These are phyloP conservation scores for Eueides isabella DNA, from an alignment of 1,140 invertebrate species.

Conservation along the genomic window DNA sequence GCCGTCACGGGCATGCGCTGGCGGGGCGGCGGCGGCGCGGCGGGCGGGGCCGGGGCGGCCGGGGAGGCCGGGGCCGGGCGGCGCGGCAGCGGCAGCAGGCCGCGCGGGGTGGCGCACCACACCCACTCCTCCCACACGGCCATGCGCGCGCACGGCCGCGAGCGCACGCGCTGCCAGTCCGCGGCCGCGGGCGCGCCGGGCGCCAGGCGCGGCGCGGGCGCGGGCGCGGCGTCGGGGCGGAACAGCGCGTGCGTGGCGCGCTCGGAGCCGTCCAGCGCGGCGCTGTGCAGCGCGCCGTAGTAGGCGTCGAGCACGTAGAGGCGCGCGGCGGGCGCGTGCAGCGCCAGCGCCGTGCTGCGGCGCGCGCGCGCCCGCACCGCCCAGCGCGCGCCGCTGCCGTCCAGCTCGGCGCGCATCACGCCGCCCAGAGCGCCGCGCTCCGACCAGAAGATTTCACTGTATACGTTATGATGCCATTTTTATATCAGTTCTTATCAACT, in stretches of 20 bases:
- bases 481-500: too few species aligned
- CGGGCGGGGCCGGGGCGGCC: constrained; percentile 30
- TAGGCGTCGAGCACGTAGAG: constrained; percentile 47
- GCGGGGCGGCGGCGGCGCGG: constrained; percentile 23
- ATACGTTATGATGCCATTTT: neutral
- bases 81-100: constrained; percentile 47
- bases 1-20: constrained; percentile 45
- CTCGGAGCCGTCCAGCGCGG: constrained; percentile 46
- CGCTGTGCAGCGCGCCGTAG: constrained; percentile 53
- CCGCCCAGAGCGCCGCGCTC: constrained; percentile 52
- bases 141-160: constrained; percentile 50
- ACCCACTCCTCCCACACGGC: constrained; percentile 59
- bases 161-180: constrained; percentile 37
- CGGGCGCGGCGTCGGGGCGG: constrained; percentile 35
- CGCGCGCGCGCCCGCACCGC: constrained; percentile 46
- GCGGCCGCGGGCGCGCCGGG: constrained; percentile 24
- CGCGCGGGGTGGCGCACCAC: constrained; percentile 55
- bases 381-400: constrained; percentile 44
- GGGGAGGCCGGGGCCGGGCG: constrained; percentile 40
- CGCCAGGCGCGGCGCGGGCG: constrained; percentile 21
- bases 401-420: constrained; percentile 37
- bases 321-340: constrained; percentile 77
- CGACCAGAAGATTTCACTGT: constrained; percentile 55
- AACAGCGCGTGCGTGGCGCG: constrained; percentile 49
- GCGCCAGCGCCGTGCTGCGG: constrained; percentile 86